phyloP scores from a whole-genome alignment of 2,113 vertebrate genomes.

The Oncorhynchus keta region DNA sequence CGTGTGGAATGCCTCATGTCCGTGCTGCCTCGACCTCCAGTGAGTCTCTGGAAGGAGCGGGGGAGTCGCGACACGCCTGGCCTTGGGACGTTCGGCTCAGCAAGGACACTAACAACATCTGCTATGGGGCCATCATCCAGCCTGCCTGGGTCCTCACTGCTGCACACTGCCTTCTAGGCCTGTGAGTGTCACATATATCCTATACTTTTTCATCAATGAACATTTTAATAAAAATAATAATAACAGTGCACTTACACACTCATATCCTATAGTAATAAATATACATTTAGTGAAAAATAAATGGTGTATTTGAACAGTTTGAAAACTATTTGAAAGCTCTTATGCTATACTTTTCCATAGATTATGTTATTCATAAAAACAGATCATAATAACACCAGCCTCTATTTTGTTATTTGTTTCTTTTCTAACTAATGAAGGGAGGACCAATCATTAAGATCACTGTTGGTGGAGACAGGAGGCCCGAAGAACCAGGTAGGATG shows the following conservation, averaged over 20 bases:
- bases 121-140: constrained; percentile 58
- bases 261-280: no score
- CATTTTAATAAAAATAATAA: no score
- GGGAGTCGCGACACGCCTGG: constrained; percentile 57
- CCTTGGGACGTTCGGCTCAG: constrained; percentile 63
- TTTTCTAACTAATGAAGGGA: constrained; percentile 28
- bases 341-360: background rate
- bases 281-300: no score
- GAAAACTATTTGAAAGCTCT: no score
- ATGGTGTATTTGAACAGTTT: no score
- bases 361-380: background rate
- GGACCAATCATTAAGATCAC: constrained; percentile 15
- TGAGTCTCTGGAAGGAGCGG: constrained; percentile 54
- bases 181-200: constrained; percentile 34
- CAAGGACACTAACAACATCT: constrained; percentile 51
- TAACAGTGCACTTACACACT: background rate
- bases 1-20: constrained; percentile 45
- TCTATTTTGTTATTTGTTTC: background rate
- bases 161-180: constrained; percentile 60
- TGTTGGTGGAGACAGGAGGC: constrained; percentile 42
- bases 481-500: constrained; percentile 51
- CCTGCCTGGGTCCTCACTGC: constrained; percentile 61
- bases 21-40: constrained; percentile 49
- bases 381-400: background rate
- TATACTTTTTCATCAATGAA: no score